Base-by-base conservation (phyloP, 2,888 invertebrate genomes). In the Trichopria drosophilae region DNA sequence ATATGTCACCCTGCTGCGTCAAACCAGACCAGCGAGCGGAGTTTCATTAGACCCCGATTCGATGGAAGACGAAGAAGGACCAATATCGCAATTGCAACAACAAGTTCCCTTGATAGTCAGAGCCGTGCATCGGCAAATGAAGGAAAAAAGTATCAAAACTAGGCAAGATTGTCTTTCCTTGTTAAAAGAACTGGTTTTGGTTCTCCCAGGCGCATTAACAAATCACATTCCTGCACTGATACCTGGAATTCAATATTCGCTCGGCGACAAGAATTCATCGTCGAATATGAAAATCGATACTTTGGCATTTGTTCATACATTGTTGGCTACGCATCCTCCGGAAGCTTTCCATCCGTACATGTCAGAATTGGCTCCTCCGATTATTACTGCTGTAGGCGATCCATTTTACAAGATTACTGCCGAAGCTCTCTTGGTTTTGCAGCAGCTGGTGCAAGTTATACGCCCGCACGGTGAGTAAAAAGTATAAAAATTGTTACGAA, bases 201-300 rank as follows among this genome's bases (percentile, higher is more conserved):
- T 94, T 6, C 79, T 95, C 58, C 95, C 96, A 2, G 93, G 92
- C 50, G 92, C 93, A 36, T 81, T 97, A 52, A 85, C 88, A 6
- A 84, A 87, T 62, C 90, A 93, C 74, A 85, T 95, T 55, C 86
- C 88, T 1, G 82, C 87, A 15, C 80, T 97, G 53, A 86, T 97
- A 58, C 90, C 93, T 0, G 95, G 94, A 7, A 90, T 96, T 64
- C 87, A 89, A 56, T 93, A 90, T 65, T 91, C 93, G 0, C 80
- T 95, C 53, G 85, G 88, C 1, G 96, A 97, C 69, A 94, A 94
- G 69, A 90, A 90, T 71, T 92, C 94, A 0, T 93, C 93, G 35
- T 95, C 95, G 41, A 97, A 96, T 63, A 97, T 98, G 92, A 94
- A 94, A 79, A 98, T 99, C 64, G 97, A 97, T 72, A 93, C 97